Conservation (phyloP, 2,888 invertebrate species). For the Patella ulyssiponensis region DNA sequence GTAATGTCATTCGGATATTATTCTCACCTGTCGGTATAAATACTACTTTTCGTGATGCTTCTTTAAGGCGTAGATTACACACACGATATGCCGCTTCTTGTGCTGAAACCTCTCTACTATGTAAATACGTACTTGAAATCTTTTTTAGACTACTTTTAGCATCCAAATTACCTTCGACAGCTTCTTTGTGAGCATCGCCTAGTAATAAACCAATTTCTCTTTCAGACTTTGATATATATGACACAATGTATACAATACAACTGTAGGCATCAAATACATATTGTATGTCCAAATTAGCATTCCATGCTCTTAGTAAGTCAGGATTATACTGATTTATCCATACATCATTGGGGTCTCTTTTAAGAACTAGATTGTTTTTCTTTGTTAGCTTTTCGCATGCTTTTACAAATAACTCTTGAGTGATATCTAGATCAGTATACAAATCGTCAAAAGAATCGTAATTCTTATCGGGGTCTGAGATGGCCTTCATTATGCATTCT, state of each 20-base stretch:
- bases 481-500: neutral
- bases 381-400: neutral
- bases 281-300: constrained; percentile 20
- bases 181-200: constrained; percentile 28
- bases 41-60: constrained; percentile 27
- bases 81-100: constrained; percentile 34
- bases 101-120: constrained; percentile 35
- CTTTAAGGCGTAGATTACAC: constrained; percentile 28
- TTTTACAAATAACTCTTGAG: neutral
- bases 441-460: neutral
- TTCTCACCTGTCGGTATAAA: constrained; percentile 32
- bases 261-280: constrained; percentile 28
- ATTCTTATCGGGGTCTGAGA: neutral
- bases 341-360: constrained; percentile 14
- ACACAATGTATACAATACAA: constrained; percentile 41
- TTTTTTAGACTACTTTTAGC: constrained; percentile 27
- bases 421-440: neutral
- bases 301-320: constrained; percentile 5
- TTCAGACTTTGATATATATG: constrained; percentile 46
- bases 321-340: constrained; percentile 27
- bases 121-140: constrained; percentile 26
- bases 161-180: constrained; percentile 27
- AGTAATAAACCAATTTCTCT: constrained; percentile 31
- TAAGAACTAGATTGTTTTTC: neutral
- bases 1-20: neutral